Conservation (phyloP, 2,888 invertebrate species). For the Eupithecia exiguata region DNA sequence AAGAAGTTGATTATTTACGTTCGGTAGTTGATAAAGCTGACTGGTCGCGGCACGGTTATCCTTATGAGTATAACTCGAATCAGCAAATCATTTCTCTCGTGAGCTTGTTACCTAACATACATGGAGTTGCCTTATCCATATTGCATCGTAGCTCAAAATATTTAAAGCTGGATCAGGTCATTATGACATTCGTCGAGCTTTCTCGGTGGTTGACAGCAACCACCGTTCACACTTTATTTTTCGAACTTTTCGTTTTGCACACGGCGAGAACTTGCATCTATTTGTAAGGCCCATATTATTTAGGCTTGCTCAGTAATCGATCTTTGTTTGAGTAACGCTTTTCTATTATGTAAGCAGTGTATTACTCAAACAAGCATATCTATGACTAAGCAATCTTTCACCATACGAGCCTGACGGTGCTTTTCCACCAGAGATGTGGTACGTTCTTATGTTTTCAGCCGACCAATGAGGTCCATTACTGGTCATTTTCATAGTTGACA, state of each 20-base stretch:
- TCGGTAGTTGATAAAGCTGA: neutral
- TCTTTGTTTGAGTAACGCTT: too few relatives aligned
- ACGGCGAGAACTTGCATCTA: neutral
- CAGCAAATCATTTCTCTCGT: constrained; percentile 35
- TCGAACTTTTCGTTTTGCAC: neutral
- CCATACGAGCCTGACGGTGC: too few relatives aligned
- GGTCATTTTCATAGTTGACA: too few relatives aligned
- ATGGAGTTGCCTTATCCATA: constrained; percentile 38
- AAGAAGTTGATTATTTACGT: neutral
- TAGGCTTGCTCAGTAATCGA: too few relatives aligned
- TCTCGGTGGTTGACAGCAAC: neutral
- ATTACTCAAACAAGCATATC: too few relatives aligned
- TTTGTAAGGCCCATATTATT: too few relatives aligned
- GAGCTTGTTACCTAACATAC: constrained; percentile 38
- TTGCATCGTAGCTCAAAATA: constrained; percentile 14
- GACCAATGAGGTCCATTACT: too few relatives aligned
- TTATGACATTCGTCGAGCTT: neutral
- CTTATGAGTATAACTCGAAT: constrained; percentile 32
- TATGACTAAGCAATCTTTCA: too few relatives aligned
- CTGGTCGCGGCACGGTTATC: constrained; percentile 36
- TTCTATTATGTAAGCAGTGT: too few relatives aligned
- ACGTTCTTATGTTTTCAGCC: too few relatives aligned
- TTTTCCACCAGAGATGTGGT: too few relatives aligned
- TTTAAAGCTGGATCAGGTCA: constrained; percentile 11
- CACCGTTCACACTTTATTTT: neutral